Conservation (phyloP, 2,888 invertebrate species). For the Caenorhabditis wallacei region DNA sequence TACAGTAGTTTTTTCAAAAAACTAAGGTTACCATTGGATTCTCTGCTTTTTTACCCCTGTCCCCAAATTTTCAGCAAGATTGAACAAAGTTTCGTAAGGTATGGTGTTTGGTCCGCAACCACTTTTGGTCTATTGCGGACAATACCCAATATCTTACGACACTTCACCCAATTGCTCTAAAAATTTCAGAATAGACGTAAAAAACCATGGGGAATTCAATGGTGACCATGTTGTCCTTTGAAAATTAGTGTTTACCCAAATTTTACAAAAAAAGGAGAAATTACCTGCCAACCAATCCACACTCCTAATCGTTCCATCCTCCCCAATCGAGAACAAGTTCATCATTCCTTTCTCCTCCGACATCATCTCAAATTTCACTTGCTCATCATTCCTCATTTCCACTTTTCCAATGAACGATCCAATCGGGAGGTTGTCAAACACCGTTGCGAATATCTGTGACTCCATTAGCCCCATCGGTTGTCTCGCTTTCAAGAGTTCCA, state of each 20-base stretch:
- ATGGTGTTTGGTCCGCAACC: background rate
- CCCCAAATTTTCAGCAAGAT: background rate
- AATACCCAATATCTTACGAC: conserved; percentile 5
- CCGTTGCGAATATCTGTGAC: conserved; percentile 52
- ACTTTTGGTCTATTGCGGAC: background rate
- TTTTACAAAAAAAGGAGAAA: no score
- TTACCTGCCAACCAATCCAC: conserved; percentile 52
- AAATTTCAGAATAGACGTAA: background rate
- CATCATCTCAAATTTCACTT: conserved; percentile 52
- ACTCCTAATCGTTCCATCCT: conserved; percentile 58
- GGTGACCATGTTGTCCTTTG: background rate
- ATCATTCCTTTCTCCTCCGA: conserved; percentile 46
- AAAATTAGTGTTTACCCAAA: no score
- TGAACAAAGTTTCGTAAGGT: conserved; percentile 1
- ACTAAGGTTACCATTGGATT: background rate
- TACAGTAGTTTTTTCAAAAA: background rate
- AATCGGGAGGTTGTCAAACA: conserved; percentile 54
- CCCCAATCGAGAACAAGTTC: conserved; percentile 40
- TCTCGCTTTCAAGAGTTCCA: conserved; percentile 25
- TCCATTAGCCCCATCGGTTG: conserved; percentile 21
- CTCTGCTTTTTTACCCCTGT: background rate
- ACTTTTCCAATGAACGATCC: conserved; percentile 52
- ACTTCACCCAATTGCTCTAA: background rate
- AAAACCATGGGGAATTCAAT: background rate
- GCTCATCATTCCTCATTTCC: conserved; percentile 29